A percentile compares a stretch with the other conserved stretches of the same genome.
Evolutionary conservation across 2,888 invertebrate genomes (phyloP).

Genomic region (Argynnis bischoffii): DNA sequence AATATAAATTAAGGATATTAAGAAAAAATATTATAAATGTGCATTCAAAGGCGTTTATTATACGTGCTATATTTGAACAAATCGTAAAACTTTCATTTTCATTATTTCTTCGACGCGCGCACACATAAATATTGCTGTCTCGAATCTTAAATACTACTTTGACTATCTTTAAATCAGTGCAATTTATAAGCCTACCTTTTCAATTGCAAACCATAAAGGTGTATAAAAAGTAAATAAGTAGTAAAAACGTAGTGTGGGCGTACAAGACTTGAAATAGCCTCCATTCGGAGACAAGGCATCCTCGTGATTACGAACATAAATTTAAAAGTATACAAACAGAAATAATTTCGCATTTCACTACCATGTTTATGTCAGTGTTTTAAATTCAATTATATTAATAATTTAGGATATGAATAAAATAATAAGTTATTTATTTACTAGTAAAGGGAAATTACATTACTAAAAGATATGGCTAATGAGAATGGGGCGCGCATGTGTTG

Average conservation of each 20-base stretch:
- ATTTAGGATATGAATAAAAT: too few relatives aligned
- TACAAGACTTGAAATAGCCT: constrained; percentile 24
- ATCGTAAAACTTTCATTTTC: too few relatives aligned
- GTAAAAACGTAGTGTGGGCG: constrained; percentile 23
- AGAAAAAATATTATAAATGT: too few relatives aligned
- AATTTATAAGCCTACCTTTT: constrained; percentile 18
- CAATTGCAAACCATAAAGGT: constrained; percentile 25
- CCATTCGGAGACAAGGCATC: constrained; percentile 20
- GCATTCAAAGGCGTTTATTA: too few relatives aligned
- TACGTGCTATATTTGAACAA: too few relatives aligned
- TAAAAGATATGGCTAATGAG: too few relatives aligned
- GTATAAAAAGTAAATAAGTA: constrained; percentile 22
- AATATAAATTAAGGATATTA: too few relatives aligned
- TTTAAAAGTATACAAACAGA: background rate
- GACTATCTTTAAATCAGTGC: constrained; percentile 13
- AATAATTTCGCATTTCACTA: constrained; percentile 8
- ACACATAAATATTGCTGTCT: background rate
- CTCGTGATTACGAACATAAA: constrained; percentile 10
- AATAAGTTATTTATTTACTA: too few relatives aligned
- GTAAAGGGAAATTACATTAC: too few relatives aligned
- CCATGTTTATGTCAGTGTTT: background rate
- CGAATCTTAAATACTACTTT: background rate
- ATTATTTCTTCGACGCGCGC: too few relatives aligned
- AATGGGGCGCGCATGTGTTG: too few relatives aligned
- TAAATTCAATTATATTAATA: background rate